phyloP scores from a whole-genome alignment of 2,113 vertebrate genomes.

The Seriola rivoliana region DNA sequence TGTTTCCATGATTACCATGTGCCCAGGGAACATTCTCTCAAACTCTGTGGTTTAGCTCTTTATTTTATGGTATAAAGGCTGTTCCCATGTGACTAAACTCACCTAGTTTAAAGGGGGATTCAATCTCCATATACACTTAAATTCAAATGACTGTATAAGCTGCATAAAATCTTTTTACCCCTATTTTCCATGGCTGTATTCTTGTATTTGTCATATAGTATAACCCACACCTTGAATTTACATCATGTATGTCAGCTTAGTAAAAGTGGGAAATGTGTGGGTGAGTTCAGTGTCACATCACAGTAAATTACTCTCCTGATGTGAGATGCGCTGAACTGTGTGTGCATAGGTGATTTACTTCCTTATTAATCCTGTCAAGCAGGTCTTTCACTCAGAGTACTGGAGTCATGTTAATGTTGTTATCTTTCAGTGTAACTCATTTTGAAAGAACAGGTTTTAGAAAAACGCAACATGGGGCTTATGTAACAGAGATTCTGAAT shows the following conservation, averaged over 20 bases:
- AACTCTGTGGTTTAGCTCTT: background rate
- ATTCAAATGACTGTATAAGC: background rate
- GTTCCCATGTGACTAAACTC: background rate
- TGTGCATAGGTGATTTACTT: background rate
- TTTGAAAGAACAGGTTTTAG: background rate
- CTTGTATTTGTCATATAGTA: background rate
- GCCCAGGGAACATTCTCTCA: background rate
- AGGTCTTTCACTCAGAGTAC: background rate
- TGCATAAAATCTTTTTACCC: background rate
- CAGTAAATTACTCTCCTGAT: background rate
- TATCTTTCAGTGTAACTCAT: accelerated
- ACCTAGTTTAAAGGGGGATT: background rate
- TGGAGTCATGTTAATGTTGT: background rate
- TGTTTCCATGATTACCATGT: background rate
- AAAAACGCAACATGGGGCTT: background rate
- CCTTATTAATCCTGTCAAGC: background rate
- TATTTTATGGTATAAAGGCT: background rate
- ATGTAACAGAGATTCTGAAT: background rate
- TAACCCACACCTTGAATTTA: background rate
- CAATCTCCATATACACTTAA: background rate
- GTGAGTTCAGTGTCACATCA: background rate
- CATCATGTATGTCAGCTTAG: background rate
- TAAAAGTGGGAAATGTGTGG: background rate
- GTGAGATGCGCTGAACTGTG: background rate
- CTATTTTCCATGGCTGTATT: background rate